Evolutionary conservation across 2,888 invertebrate species (phyloP), one percentile per base, ranked within the genome.

Genomic region (Lamellibrachia satsuma): DNA sequence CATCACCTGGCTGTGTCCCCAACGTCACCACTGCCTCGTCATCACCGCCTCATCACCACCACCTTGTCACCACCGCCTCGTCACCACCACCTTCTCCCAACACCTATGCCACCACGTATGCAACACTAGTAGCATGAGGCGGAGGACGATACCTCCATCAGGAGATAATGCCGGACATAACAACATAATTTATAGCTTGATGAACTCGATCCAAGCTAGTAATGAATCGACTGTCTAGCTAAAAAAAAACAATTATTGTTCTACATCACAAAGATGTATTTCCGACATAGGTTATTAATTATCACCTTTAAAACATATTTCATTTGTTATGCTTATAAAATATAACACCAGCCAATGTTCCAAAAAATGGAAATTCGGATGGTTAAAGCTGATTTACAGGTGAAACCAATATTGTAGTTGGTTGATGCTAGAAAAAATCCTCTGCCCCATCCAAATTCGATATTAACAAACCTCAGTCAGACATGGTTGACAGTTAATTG

Each of bases 1-100:
- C 75, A n/a, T n/a, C 75, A 75, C 75, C 75, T 75, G 75, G 75
- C 75, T 75, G 75, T 75, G 75, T 15, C 75, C 15, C 75, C 75
- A 75, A 22, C 75, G 75, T 75, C 75, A 75, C n/a, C 75, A 75
- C 75, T 39, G n/a, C 75, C 75, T 75, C 22, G 75, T 75, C 6
- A 15, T 22, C 75, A 75, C 75, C 6, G 22, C 75, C n/a, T 75
- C 22, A 22, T n/a, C 22, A 75, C 75, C 75, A 55, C 55, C 55
- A 55, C 55, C 55, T 55, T 55, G 8, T 1, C 6, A 15, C 15
- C 75, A 75, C 75, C 6, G 22, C 75, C n/a, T 75, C 22, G 75
- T n/a, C 22, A 75, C 75, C 75, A 55, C 55, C 55, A 55, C 55
- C 55, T 55, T 55, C 55, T 1, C 6, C 75, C 15, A 15, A 75